Percentiles rank a stretch among this genome's conserved stretches.
These are phyloP conservation scores for Clavelina lepadiformis DNA, from an alignment of 23 tunicate species.

Conservation along the genomic window DNA sequence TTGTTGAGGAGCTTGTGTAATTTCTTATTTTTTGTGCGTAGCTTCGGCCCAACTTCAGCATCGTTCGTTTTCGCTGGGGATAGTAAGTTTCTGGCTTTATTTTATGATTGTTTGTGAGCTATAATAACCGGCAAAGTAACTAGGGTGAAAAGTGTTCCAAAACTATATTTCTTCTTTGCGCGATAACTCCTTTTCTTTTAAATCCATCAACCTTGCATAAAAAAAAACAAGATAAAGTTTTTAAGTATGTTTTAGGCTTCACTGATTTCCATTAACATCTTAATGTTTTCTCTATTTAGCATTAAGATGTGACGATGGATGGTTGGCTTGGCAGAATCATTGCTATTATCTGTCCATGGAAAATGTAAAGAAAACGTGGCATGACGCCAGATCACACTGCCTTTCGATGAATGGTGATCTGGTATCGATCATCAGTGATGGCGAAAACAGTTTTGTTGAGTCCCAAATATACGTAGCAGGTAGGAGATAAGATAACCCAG, in stretches of 20 bases:
- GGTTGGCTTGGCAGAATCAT: constrained; percentile 73
- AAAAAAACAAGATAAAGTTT: neutral
- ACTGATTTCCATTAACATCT: neutral
- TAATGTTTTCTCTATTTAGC: constrained; percentile 25
- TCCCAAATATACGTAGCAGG: constrained; percentile 38
- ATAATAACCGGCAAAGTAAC: too few relatives aligned
- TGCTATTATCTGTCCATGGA: constrained; percentile 60
- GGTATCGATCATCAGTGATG: constrained; percentile 36
- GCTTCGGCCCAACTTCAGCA: neutral
- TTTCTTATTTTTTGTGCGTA: constrained; percentile 1
- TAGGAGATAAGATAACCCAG: too few relatives aligned
- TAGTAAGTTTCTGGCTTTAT: neutral
- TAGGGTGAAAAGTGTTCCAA: too few relatives aligned
- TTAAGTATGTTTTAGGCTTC: neutral
- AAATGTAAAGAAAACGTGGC: constrained; percentile 44
- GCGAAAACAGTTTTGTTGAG: constrained; percentile 70
- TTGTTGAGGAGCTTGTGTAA: too few relatives aligned
- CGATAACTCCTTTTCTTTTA: too few relatives aligned
- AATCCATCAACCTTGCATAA: too few relatives aligned
- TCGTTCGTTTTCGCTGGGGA: neutral
- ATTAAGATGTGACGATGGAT: constrained; percentile 58
- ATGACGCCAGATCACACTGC: constrained; percentile 60
- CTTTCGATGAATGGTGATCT: constrained; percentile 55
- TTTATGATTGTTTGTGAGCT: too few relatives aligned
- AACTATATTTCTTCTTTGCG: too few relatives aligned